Base-by-base conservation (phyloP, 2,113 vertebrate genomes). In the Nyctibius bracteatus region DNA sequence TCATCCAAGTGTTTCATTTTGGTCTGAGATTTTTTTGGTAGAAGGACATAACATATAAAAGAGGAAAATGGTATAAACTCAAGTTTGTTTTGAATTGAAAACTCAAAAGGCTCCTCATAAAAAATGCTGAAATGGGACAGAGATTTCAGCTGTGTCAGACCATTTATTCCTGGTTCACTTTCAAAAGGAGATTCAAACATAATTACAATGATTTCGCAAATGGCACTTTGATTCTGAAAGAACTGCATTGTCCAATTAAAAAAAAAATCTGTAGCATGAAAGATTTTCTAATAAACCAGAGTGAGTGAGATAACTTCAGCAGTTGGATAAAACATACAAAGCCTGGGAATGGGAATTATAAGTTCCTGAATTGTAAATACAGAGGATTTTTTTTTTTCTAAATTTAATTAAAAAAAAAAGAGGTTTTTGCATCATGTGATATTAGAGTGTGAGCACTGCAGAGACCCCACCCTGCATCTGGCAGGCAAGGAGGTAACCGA, bases 401-500 rank as follows among this genome's bases (percentile, higher is more conserved):
- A 43, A 43, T 57, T 80, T n/a, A 33, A 3, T 27, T 28, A 18
- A 37, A 10, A 27, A 59, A 82, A 63, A 55, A 27, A 61, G 49
- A 30, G 19, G 4, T 22, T 92, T 77, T 92, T 73, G 62, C 77
- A 66, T 92, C 54, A 86, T 62, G 28, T 0, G 5, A 18, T 73
- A 27, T 22, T 74, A 39, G 25, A 91, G 55, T 37, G 23, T 28
- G 31, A 88, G 74, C 37, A 52, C 58, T 95, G 81, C 59, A 63
- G 58, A 88, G 73, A 65, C 81, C 49, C 80, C 96, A 94, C 96
- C 96, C 96, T 95, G 54, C 96, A 96, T 80, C 95, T 97, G 96
- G 91, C 85, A 87, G 73, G 62, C 30, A 0, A 71, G 83, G 94
- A 95, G 78, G 92, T 84, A 71, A 80, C 73, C 2, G 0, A 93